These are phyloP conservation scores for Synanthedon formicaeformis DNA, from an alignment of 2,888 invertebrate genomes.

Conservation along the genomic window DNA sequence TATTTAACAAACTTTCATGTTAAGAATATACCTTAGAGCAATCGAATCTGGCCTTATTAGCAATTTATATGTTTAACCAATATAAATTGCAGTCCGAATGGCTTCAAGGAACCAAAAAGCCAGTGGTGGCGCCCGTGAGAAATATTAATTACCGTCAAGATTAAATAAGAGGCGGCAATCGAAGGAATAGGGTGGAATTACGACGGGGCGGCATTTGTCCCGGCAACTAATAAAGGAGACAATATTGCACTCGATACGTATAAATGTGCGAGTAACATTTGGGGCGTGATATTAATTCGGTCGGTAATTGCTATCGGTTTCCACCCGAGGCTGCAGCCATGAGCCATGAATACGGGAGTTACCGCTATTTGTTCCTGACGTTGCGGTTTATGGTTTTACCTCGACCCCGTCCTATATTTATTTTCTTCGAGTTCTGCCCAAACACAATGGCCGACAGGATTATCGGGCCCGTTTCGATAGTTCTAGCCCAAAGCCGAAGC, in stretches of 20 bases:
- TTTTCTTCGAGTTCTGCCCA: slow-evolving; percentile 62
- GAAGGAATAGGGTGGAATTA: slow-evolving; percentile 56
- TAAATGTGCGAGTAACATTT: slow-evolving; percentile 67
- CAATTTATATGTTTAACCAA: slow-evolving; percentile 1
- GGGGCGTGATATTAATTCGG: slow-evolving; percentile 69
- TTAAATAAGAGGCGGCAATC: slow-evolving; percentile 60
- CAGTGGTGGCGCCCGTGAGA: slow-evolving; percentile 18
- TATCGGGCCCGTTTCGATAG: slow-evolving; percentile 43
- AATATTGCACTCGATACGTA: slow-evolving; percentile 70
- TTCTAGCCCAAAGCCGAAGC: slow-evolving; percentile 29
- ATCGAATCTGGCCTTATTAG: too few relatives aligned
- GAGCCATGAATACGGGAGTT: slow-evolving; percentile 69
- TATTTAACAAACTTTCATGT: too few relatives aligned
- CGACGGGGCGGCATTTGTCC: slow-evolving; percentile 59
- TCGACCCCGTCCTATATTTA: slow-evolving; percentile 56
- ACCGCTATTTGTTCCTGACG: slow-evolving; percentile 70
- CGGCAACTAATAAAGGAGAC: slow-evolving; percentile 69
- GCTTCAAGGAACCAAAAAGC: slow-evolving; percentile 21
- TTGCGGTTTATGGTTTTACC: slow-evolving; percentile 65
- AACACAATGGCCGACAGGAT: slow-evolving; percentile 48
- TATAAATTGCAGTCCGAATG: slow-evolving; percentile 9
- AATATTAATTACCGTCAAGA: slow-evolving; percentile 61
- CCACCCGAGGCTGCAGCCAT: slow-evolving; percentile 62
- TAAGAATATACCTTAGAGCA: too few relatives aligned
- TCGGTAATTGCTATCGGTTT: slow-evolving; percentile 69